Base-by-base conservation (phyloP, 2,113 vertebrate genomes). In the Lepus timidus region DNA sequence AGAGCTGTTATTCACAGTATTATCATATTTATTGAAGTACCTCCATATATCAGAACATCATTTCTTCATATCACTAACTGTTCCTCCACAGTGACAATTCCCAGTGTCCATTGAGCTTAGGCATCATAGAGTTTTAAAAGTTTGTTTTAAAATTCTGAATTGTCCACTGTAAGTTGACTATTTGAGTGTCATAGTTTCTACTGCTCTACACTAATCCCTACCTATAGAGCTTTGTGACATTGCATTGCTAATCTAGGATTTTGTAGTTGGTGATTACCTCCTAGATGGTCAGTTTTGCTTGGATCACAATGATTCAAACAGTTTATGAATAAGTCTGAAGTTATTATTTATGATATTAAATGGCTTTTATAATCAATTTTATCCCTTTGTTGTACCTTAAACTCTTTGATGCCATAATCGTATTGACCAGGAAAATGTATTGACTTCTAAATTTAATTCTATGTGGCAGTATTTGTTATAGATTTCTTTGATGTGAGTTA, bases 361-460 rank as follows among this genome's bases (percentile, higher is more conserved):
- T 9, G 5, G 68, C 27, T 33, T 52, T 78, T 78, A 85, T 27
- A 44, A 44, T 44, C 7, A 44, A 44, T 44, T 49, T 20, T 76
- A 52, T 84, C 25, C 14, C 62, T 55, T 85, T 51, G 19, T 78
- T 51, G 3, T 78, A 61, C 67, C 33, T 87, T 95, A 12, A 64
- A 51, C 80, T 87, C 13, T 58, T 25, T 81, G 65, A 76, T 76
- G 27, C 25, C 19, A 14, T 90, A 76, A 76, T 62, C 19, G 6
- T 79, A 25, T 49, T 61, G 17, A n/a, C 9, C 17, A n/a, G 11
- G 27, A 71, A 95, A 79, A 44, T 7, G n/a, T 36, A 52, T 11
- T 78, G 74, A 29, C n/a, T 70, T 90, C 36, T 85, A 44, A 39
- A 78, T 64, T 88, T 65, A 55, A 51, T 79, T 84, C 19, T 92